Conservation (phyloP, 2,797 vertebrate genomes). For the Thaleichthys pacificus region DNA sequence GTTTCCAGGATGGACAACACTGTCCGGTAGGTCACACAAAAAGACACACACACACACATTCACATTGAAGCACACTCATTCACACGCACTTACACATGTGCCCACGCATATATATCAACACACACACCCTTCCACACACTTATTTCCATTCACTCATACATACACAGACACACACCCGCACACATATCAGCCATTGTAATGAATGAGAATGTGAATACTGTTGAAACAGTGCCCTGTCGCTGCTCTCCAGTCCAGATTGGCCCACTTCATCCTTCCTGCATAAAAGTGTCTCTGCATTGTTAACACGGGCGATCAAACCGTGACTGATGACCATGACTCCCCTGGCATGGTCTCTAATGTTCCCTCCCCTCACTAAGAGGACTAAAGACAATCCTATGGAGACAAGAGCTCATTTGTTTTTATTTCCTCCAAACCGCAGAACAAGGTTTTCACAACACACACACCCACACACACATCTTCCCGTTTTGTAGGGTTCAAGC, state of each 20-base stretch:
- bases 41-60: conserved; percentile 9
- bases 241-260: background rate
- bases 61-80: background rate
- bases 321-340: background rate
- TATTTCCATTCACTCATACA: background rate
- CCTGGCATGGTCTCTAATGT: background rate
- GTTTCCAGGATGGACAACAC: conserved; percentile 97
- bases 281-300: background rate
- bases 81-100: background rate
- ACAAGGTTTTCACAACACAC: background rate
- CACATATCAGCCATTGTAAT: background rate
- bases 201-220: too few species aligned
- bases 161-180: background rate
- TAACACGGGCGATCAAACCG: background rate
- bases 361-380: background rate
- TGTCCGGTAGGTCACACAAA: conserved; percentile 81
- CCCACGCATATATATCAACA: background rate
- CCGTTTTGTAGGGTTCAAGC: background rate
- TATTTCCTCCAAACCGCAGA: background rate
- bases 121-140: background rate
- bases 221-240: background rate
- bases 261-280: background rate
- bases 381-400: background rate
- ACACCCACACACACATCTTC: background rate
- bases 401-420: conserved; percentile 1